Conservation (phyloP, 2,113 vertebrate species). For the Halcyon senegalensis region DNA sequence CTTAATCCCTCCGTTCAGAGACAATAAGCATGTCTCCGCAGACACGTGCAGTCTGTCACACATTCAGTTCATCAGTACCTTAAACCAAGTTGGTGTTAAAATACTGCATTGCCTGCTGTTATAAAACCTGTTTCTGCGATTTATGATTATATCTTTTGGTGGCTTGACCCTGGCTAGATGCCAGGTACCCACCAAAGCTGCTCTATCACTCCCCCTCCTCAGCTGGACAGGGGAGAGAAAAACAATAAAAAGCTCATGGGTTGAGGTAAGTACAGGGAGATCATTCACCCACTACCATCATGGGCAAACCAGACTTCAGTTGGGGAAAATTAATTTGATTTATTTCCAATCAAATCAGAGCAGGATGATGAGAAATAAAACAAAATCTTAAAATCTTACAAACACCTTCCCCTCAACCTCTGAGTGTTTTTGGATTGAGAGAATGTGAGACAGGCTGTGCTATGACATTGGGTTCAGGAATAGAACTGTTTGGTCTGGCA, state of each 20-base stretch:
- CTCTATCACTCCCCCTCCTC: background rate
- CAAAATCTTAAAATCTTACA: background rate
- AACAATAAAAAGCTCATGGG: accelerated
- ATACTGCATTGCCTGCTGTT: background rate
- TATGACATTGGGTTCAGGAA: background rate
- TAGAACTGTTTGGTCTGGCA: background rate
- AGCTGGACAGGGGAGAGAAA: background rate
- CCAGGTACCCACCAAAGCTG: background rate
- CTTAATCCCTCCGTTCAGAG: background rate
- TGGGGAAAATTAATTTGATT: background rate
- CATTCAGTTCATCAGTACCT: accelerated
- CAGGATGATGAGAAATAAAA: background rate
- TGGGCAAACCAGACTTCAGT: background rate
- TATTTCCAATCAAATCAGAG: background rate
- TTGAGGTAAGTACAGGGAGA: background rate
- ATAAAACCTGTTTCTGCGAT: background rate
- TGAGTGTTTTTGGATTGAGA: background rate
- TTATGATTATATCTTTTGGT: background rate
- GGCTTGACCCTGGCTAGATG: background rate
- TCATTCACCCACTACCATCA: background rate
- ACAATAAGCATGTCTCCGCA: background rate
- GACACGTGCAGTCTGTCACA: background rate
- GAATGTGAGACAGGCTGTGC: too few species aligned
- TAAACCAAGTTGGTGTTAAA: background rate
- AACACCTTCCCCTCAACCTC: background rate